Evolutionary conservation across 2,113 vertebrate genomes (phyloP).

Genomic region (Callopanchax toddi): DNA sequence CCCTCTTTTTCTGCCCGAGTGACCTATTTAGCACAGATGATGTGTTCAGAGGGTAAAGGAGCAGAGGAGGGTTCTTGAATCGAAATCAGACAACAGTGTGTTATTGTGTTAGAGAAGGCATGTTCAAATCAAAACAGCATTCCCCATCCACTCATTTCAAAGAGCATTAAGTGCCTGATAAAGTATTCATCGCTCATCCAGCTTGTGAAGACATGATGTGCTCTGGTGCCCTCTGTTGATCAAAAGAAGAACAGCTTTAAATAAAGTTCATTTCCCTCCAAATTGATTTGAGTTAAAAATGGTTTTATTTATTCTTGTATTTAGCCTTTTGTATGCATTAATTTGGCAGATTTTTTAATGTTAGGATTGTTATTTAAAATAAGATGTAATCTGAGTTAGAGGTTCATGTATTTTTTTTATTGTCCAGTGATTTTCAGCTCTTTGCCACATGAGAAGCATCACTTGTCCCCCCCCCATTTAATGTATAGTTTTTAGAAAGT

Average conservation of each 20-base stretch:
- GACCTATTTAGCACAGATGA: slow-evolving; percentile 76
- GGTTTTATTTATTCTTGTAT: not conserved
- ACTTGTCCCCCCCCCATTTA: no score
- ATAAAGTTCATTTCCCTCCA: slow-evolving; percentile 2
- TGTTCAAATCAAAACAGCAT: slow-evolving; percentile 17
- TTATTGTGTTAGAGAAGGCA: slow-evolving; percentile 32
- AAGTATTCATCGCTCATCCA: not conserved
- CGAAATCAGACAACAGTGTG: slow-evolving; percentile 24
- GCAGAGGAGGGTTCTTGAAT: slow-evolving; percentile 29
- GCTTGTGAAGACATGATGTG: not conserved
- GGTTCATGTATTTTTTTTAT: not conserved
- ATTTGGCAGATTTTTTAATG: no score
- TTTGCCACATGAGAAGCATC: no score
- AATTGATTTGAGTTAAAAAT: slow-evolving; percentile 1
- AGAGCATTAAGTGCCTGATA: slow-evolving; percentile 5
- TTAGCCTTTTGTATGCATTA: no score
- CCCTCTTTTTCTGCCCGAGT: slow-evolving; percentile 64
- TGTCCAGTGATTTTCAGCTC: no score
- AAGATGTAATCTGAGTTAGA: not conserved
- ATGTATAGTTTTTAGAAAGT: no score
- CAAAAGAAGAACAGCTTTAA: not conserved
- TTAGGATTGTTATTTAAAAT: not conserved
- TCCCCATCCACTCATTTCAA: slow-evolving; percentile 30
- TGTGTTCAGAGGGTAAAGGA: slow-evolving; percentile 30
- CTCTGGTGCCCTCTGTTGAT: slow-evolving; percentile 67